Evolutionary conservation across 2,888 invertebrate species (phyloP).

Genomic region (Dolomedes plantarius): DNA sequence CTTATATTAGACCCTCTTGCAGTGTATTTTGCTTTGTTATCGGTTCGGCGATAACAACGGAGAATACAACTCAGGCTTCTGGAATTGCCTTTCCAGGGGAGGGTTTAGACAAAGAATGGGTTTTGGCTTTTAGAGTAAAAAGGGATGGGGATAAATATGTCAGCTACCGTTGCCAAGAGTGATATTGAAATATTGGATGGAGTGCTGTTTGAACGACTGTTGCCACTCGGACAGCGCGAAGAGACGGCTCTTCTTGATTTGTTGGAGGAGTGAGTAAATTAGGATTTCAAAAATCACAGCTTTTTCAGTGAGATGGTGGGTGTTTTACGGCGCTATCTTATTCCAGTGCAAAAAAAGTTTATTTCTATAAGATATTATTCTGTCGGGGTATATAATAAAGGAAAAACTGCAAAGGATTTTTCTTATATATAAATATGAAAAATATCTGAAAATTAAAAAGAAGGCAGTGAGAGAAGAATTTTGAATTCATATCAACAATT

Average conservation of each 20-base stretch:
- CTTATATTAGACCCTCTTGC: constrained; percentile 61
- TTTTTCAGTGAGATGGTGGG: background rate
- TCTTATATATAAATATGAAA: too few species aligned
- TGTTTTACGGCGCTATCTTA: background rate
- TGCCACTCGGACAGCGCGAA: constrained; percentile 7
- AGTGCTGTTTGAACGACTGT: constrained; percentile 23
- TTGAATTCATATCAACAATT: too few species aligned
- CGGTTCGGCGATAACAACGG: constrained; percentile 39
- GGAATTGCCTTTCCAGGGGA: constrained; percentile 19
- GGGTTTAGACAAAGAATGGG: constrained; percentile 40
- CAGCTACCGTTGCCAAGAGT: constrained; percentile 37
- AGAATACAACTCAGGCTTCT: constrained; percentile 33
- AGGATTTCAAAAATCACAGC: constrained; percentile 3
- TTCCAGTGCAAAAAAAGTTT: too few species aligned
- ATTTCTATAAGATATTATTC: too few species aligned
- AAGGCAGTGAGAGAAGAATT: too few species aligned
- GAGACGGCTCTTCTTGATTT: background rate
- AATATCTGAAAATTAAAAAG: too few species aligned
- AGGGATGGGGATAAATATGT: constrained; percentile 64
- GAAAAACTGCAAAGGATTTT: too few species aligned
- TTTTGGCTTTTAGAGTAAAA: constrained; percentile 67
- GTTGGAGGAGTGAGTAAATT: background rate
- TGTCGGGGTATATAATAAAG: too few species aligned
- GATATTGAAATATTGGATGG: constrained; percentile 62
- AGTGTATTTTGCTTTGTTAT: constrained; percentile 38